phyloP scores from a whole-genome alignment of 2,797 vertebrate genomes.

The Natrix natrix region DNA sequence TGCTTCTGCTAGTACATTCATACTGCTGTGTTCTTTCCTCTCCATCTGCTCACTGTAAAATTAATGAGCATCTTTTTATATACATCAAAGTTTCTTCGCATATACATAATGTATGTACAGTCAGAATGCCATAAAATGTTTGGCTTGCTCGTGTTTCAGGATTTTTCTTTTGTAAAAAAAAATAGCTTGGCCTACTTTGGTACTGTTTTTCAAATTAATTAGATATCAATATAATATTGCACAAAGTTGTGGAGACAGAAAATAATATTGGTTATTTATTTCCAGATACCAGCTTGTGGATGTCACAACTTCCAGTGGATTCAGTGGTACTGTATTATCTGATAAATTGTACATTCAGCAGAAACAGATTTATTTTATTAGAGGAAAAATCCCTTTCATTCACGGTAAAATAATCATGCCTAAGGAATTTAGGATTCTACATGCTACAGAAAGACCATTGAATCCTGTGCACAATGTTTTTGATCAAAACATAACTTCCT shows the following conservation, averaged over 20 bases:
- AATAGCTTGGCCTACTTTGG: conserved; percentile 1
- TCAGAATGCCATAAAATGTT: conserved; percentile 2
- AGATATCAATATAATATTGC: neutral
- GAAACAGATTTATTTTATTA: neutral
- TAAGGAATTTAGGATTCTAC: neutral
- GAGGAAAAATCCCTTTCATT: neutral
- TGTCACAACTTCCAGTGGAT: neutral
- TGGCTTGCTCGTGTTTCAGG: neutral
- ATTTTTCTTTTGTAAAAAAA: neutral
- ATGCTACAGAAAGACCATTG: neutral
- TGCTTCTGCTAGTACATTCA: neutral
- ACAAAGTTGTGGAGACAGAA: neutral
- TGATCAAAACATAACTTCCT: neutral
- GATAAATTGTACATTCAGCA: neutral
- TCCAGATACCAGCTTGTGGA: neutral
- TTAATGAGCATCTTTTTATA: conserved; percentile 9
- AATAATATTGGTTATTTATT: neutral
- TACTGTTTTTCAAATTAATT: neutral
- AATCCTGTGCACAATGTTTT: neutral
- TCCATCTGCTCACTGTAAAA: neutral
- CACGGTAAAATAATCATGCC: neutral
- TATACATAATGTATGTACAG: conserved; percentile 14
- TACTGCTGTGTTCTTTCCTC: neutral
- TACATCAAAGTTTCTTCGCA: conserved; percentile 2
- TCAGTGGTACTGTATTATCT: neutral